Conservation (phyloP, 1,140 invertebrate genomes). For the Saxidomus purpurata region DNA sequence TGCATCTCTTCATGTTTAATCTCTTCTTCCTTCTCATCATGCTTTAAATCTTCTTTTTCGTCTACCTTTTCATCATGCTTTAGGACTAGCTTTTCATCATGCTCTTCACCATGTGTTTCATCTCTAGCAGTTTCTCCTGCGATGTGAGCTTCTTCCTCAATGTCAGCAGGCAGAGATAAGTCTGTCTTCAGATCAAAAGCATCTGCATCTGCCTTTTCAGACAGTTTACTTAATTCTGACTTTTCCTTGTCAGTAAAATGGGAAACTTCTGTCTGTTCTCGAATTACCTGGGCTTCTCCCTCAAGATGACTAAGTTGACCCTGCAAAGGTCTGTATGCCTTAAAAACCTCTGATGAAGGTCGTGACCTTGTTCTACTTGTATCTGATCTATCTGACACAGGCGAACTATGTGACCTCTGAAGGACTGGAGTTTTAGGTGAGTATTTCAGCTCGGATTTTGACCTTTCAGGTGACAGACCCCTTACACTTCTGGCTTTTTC, state of each 20-base stretch:
- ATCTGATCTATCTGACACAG: slow-evolving; percentile 54
- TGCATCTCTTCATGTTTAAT: slow-evolving; percentile 37
- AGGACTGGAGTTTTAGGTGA: slow-evolving; percentile 40
- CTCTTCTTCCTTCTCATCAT: slow-evolving; percentile 1
- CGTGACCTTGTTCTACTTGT: slow-evolving; percentile 30
- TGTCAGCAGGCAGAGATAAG: background rate
- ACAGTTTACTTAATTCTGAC: slow-evolving; percentile 44
- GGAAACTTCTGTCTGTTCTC: slow-evolving; percentile 64
- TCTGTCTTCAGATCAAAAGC: slow-evolving; percentile 37
- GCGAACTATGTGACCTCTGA: slow-evolving; percentile 59
- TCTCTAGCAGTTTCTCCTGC: background rate
- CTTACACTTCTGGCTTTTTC: background rate
- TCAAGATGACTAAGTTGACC: slow-evolving; percentile 55
- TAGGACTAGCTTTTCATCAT: slow-evolving; percentile 5
- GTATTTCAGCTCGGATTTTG: slow-evolving; percentile 39
- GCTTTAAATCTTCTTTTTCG: background rate
- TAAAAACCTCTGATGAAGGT: slow-evolving; percentile 21
- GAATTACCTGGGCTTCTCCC: slow-evolving; percentile 40
- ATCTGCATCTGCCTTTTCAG: slow-evolving; percentile 35
- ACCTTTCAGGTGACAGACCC: slow-evolving; percentile 47
- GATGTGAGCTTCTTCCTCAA: slow-evolving; percentile 17
- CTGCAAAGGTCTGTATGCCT: slow-evolving; percentile 51
- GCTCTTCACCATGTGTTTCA: slow-evolving; percentile 23
- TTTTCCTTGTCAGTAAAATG: slow-evolving; percentile 44
- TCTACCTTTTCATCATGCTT: slow-evolving; percentile 31